Conservation (phyloP, 2,113 vertebrate genomes). For the Antechinus flavipes region DNA sequence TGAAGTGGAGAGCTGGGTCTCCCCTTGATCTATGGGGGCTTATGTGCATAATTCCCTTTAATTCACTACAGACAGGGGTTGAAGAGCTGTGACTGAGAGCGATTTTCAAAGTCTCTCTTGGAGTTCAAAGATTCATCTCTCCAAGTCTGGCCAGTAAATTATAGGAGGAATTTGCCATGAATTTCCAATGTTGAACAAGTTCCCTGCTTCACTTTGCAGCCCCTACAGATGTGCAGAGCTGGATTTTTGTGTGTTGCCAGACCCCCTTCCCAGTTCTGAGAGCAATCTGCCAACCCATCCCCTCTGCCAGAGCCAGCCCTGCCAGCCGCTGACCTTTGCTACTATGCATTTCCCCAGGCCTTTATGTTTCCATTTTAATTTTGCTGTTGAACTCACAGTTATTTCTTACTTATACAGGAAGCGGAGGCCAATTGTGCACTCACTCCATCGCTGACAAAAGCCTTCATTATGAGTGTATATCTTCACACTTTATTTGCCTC, state of each 20-base stretch:
- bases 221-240: background rate
- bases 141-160: constrained; percentile 62
- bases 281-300: background rate
- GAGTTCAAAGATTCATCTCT: constrained; percentile 69
- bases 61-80: constrained; percentile 63
- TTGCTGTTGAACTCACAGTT: constrained; percentile 16
- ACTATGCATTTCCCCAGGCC: background rate
- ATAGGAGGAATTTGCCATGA: constrained; percentile 51
- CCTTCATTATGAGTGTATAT: constrained; percentile 9
- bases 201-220: accelerated
- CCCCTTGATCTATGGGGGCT: constrained; percentile 70
- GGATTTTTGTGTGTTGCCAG: background rate
- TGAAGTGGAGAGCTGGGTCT: constrained; percentile 59
- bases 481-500: constrained; percentile 65
- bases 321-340: background rate
- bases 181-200: constrained; percentile 22
- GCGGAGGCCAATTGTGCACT: background rate
- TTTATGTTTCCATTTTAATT: constrained; percentile 11
- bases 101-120: constrained; percentile 67
- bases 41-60: constrained; percentile 78
- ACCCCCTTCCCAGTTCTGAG: background rate
- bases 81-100: constrained; percentile 59
- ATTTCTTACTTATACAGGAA: constrained; percentile 22
- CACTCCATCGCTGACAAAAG: background rate
- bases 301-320: background rate